Conservation (phyloP, 53 echinoderm and acorn worm species). For the Patiria pectinifera region DNA sequence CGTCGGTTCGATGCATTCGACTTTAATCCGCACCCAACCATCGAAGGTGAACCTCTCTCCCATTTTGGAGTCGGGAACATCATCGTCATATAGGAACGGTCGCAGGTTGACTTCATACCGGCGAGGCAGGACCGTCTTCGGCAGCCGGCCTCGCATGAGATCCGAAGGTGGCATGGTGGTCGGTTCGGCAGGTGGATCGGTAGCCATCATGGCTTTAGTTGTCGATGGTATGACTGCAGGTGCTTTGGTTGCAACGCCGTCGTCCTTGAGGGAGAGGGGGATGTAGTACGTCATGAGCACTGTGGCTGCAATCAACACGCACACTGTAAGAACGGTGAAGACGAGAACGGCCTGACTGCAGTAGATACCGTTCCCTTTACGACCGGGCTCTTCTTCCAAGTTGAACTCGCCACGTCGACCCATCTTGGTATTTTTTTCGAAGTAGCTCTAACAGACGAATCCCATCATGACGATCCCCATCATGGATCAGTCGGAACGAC, state of each 20-base stretch:
- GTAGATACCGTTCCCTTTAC: constrained; percentile 69
- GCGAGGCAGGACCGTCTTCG: constrained; percentile 47
- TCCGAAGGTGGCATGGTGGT: constrained; percentile 41
- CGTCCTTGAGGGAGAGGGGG: constrained; percentile 61
- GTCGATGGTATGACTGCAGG: not conserved
- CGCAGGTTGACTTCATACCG: constrained; percentile 56
- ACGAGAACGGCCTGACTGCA: constrained; percentile 68
- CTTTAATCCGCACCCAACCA: constrained; percentile 54
- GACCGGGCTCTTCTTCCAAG: not conserved
- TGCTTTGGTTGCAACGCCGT: not conserved
- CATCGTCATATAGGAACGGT: constrained; percentile 58
- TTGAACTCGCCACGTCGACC: not conserved
- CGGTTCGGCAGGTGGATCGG: not conserved
- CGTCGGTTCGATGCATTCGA: constrained; percentile 51
- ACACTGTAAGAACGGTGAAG: constrained; percentile 63
- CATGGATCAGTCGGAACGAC: too few species aligned
- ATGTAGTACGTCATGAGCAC: constrained; percentile 83
- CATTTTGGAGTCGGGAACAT: constrained; percentile 33
- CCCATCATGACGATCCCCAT: too few species aligned
- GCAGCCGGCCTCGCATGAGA: constrained; percentile 67
- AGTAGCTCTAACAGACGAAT: not conserved
- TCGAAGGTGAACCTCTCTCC: constrained; percentile 64
- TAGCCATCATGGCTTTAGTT: not conserved
- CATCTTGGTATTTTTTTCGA: not conserved
- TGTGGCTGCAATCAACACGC: constrained; percentile 74